Base-by-base conservation (phyloP, 1,140 invertebrate genomes). In the Tyrophagus putrescentiae region DNA sequence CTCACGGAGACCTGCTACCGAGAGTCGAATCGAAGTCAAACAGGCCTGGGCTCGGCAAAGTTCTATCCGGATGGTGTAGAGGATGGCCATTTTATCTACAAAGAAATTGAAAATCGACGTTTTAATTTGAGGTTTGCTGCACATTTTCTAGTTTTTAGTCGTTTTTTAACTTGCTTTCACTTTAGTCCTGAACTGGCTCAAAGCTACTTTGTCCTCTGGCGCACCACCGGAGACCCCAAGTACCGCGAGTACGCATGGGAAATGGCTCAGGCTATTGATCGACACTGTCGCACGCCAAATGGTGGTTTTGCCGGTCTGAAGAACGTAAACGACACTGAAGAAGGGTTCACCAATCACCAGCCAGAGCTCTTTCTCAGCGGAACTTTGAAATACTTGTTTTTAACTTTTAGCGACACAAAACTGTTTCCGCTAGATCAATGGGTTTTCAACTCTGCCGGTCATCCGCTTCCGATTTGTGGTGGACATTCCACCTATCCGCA, bases 341-440 rank as follows among this genome's bases (percentile, higher is more conserved):
- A 88, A 13, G 89, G 94, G 70, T 27, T 27, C 25, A 94, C 98
- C 75, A 92, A 97, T 70, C 92, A 97, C 33, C 92, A 96, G 70
- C 94, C 98, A 73, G 95, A 89, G 73, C 98, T 91, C 78, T 96
- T 97, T 76, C 78, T 98, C 58, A 94, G 94, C n/a, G 95, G 98
- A 76, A 97, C 93, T 29, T 79, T 98, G 23, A 99, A 99, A 85
- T 98, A 98, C 73, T 79, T 98, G 59, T 98, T 96, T 75, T 79
- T 98, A 64, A 78, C 96, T 60, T 98, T 95, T 77, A 88, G 90
- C 57, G 90, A 95, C 62, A 92, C 97, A 71, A 81, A 81, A 60
- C 75, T 95, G 44, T 77, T 98, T 64, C 83, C 87, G 5, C 76
- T 98, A 34, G 85, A 98, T 72, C 82, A 95, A 66, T 98, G 93